Base-by-base conservation (phyloP, 2,797 vertebrate genomes). In the Chloroceryle inda region DNA sequence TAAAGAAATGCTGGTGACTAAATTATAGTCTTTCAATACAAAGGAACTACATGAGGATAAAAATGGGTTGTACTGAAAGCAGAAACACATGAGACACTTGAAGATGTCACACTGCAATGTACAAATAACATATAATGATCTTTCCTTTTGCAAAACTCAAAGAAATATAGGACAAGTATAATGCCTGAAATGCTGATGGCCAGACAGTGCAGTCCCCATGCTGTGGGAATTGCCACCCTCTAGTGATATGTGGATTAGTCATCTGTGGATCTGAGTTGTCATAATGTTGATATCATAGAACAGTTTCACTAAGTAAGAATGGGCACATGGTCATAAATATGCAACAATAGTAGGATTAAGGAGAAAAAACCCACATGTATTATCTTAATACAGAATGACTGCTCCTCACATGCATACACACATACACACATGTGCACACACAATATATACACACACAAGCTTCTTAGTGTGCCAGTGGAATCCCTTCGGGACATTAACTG, bases 341-440 rank as follows among this genome's bases (percentile, higher is more conserved):
- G 9, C 35, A 72, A 67, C 21, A 88, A 71, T 3, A 79, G 27
- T 17, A 79, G 18, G 49, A 83, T 79, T 68, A 84, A 83, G 40
- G 33, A 89, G 16, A 84, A 53, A 61, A 78, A 85, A 50, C 24
- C 2, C 38, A 35, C 17, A 31, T 15, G 5, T 40, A 63, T 79
- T 85, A 40, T 35, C 40, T 87, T 62, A 81, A 69, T 47, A 79
- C 8, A 83, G 38, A 91, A 72, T 23, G 47, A 56, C 29, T 78
- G 31, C 19, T 76, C 9, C 21, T 11, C 26, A 59, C n/a, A 31
- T 9, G 38, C 14, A 14, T 0, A 4, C 5, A 16, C 5, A 19
- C 9, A 12, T 17, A 18, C 1, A 16, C 1, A 9, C 5, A 1
- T 1, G 1, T 6, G 16, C 11, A 2, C 24, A 22, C 5, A 16